These are phyloP conservation scores for Thereva nobilitata DNA, from an alignment of 2,888 invertebrate species.

Conservation along the genomic window DNA sequence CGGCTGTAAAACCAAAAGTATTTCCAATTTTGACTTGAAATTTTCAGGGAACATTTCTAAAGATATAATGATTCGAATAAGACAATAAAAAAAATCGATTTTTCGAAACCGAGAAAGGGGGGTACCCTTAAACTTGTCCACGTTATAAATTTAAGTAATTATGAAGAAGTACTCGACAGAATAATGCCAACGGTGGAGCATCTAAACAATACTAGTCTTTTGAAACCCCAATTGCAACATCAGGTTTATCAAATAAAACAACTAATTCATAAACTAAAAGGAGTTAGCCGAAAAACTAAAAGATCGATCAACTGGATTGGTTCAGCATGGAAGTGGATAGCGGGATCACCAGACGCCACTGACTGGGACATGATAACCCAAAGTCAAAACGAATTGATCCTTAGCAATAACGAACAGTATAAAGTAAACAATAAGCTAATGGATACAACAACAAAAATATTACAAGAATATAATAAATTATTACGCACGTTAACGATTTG, in stretches of 20 bases:
- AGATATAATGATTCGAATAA: no score
- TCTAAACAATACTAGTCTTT: slow-evolving; percentile 5
- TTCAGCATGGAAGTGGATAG: slow-evolving; percentile 30
- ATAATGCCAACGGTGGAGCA: slow-evolving; percentile 1
- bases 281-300: background rate
- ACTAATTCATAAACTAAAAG: slow-evolving; percentile 12
- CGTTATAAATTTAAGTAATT: slow-evolving; percentile 23
- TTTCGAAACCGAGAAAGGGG: no score
- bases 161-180: slow-evolving; percentile 16
- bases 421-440: background rate
- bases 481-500: background rate
- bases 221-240: slow-evolving; percentile 25
- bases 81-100: no score
- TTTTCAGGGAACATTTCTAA: no score
- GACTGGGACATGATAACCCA: slow-evolving; percentile 12
- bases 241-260: slow-evolving; percentile 23
- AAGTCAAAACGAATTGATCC: slow-evolving; percentile 17
- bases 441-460: background rate
- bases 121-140: slow-evolving; percentile 21
- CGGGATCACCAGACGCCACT: slow-evolving; percentile 25
- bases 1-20: no score
- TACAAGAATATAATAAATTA: slow-evolving; percentile 13
- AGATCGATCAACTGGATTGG: slow-evolving; percentile 35
- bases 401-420: slow-evolving; percentile 19
- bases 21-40: no score